Evolutionary conservation across 2,113 vertebrate genomes (phyloP), one percentile per base, ranked within the genome.

Genomic region (Heterochromis multidens): DNA sequence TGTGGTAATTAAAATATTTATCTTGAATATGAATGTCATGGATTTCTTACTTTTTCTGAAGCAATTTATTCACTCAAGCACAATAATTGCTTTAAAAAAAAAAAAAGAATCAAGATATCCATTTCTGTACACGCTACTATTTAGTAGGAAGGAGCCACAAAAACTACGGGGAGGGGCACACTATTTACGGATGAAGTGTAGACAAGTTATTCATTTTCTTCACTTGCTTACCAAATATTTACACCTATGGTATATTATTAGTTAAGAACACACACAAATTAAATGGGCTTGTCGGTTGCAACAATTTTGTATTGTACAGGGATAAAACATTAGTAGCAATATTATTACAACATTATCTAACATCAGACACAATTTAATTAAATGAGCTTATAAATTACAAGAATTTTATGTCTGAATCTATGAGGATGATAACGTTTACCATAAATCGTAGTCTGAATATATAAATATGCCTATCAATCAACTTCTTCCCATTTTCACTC

Each of bases 1-100:
- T 60, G 60, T 49, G 19, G 63, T 29, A 33, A 2, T 43, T 59
- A n/a, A 87, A 89, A 79, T 78, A 59, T 87, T 83, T 88, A 78
- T 52, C 16, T 59, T 70, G 3, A 76, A 61, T 16, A 57, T 85
- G 2, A 8, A 59, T 89, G 13, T 82, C 40, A 76, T 78, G n/a
- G 35, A 60, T 65, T 85, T 78, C 31, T 83, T 35, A 60, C 7
- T 60, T 83, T 81, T 74, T 52, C 35, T 40, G 31, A 59, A 46
- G 83, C 9, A 52, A 52, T 23, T 40, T 31, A 23, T 62, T 77
- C 21, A 63, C 43, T 79, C 10, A 88, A 86, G 3, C 17, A 58
- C 21, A 46, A 29, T 37, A 76, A 61, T n/a, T 65, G 12, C 8
- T 81, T 6, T 31, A 60, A 29, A 31, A 14, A 43, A 46, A 31